Evolutionary conservation across 2,888 invertebrate genomes (phyloP), one percentile per base, ranked within the genome.

Genomic region (Punctoribates punctum): DNA sequence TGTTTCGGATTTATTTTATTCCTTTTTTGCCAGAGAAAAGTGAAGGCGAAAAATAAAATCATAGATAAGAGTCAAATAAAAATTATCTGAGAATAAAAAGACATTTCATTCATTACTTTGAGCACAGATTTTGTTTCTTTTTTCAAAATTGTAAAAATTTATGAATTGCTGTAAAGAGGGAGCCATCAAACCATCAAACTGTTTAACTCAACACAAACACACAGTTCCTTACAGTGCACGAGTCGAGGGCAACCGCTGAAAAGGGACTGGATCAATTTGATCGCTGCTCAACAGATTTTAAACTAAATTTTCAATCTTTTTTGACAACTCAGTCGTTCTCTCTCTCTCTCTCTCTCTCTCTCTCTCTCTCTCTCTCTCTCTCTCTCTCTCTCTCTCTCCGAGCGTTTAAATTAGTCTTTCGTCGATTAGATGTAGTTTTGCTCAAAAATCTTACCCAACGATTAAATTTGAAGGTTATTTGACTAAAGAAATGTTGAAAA

Each of bases 151-250:
- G n/a, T 8, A 54, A 54, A 54, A 23, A 60, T 60, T 67, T 67
- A 38, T 67, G 20, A 38, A 67, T 27, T 38, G 9, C 38, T 67
- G 38, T 67, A 38, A 67, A 67, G 67, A 67, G 67, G 67, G 67
- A 67, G 67, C 67, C 67, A 67, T 67, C 67, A 67, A 67, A 67
- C 67, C n/a, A 1, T 9, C n/a, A n/a, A n/a, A n/a, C n/a, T n/a
- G n/a, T n/a, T n/a, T 65, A 65, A 29, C 20, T 13, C 17, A 29
- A 65, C 23, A 20, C 4, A 1, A 38, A 38, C 13, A 42, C n/a
- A 62, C 1, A 8, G 13, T 29, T 34, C 34, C 51, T 51, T n/a
- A 51, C 60, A 27, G 60, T 27, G 60, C 60, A n/a, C 11, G 3
- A 29, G 9, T 1, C 5, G 54, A 9, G 20, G n/a, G 20, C 9